A percentile compares a stretch with the other conserved stretches of the same genome.
phyloP scores from a whole-genome alignment of 2,888 invertebrate species.

The Teinopalpus imperialis region DNA sequence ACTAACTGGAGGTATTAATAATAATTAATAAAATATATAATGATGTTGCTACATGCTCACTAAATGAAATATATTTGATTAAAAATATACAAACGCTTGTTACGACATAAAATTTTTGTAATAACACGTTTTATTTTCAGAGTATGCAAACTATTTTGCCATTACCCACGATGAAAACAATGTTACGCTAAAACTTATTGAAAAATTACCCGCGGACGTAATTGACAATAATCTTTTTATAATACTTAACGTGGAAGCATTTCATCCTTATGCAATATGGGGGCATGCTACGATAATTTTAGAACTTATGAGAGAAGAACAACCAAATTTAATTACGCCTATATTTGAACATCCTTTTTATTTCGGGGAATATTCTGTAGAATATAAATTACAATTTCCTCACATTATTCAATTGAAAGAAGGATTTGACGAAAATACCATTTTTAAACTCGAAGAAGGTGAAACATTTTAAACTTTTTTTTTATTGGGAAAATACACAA shows the following conservation, averaged over 20 bases:
- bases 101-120: too few relatives aligned
- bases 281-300: constrained; percentile 32
- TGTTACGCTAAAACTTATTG: constrained; percentile 34
- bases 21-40: too few relatives aligned
- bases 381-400: constrained; percentile 36
- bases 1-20: constrained; percentile 51
- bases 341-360: constrained; percentile 39
- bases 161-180: constrained; percentile 35
- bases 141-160: constrained; percentile 40
- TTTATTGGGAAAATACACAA: too few relatives aligned
- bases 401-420: constrained; percentile 37
- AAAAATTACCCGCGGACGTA: constrained; percentile 28
- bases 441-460: constrained; percentile 42
- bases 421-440: constrained; percentile 39
- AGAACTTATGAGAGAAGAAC: constrained; percentile 26
- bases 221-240: constrained; percentile 42
- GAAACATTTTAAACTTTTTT: constrained; percentile 26
- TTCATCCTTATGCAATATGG: constrained; percentile 29
- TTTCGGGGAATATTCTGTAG: constrained; percentile 37
- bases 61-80: too few relatives aligned
- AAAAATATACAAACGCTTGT: too few relatives aligned
- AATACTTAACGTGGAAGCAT: constrained; percentile 54
- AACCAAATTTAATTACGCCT: constrained; percentile 27
- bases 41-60: too few relatives aligned
- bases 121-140: constrained; percentile 38